Conservation (phyloP, 2,113 vertebrate genomes). For the Hippocampus abdominalis region DNA sequence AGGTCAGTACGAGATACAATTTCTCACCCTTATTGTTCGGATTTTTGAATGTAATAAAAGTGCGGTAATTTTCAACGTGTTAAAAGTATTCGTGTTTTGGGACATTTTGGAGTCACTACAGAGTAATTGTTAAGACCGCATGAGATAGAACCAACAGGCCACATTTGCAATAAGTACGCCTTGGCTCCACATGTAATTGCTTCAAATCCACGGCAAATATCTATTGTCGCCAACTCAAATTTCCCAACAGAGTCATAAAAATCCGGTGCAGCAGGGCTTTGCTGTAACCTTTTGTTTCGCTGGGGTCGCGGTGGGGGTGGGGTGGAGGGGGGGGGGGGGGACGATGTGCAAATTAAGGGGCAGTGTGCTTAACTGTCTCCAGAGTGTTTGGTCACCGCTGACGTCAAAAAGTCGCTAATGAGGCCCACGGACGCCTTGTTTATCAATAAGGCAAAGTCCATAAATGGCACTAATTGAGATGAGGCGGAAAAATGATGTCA, state of each 20-base stretch:
- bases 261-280: conserved; percentile 41
- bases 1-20: conserved; percentile 54
- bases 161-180: conserved; percentile 19
- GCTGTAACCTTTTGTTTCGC: conserved; percentile 29
- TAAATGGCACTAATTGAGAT: conserved; percentile 9
- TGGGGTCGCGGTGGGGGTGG: not conserved
- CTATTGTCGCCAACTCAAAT: conserved; percentile 45
- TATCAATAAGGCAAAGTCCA: conserved; percentile 14
- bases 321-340: not conserved
- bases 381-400: conserved; percentile 28
- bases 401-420: conserved; percentile 20
- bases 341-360: not conserved
- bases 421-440: conserved; percentile 17
- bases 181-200: conserved; percentile 41
- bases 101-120: not conserved
- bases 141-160: conserved; percentile 15
- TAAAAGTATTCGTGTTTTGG: not conserved
- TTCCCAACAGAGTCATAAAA: conserved; percentile 57
- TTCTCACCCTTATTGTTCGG: not conserved
- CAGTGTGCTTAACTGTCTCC: conserved; percentile 6
- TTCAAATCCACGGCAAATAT: conserved; percentile 30
- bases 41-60: not conserved
- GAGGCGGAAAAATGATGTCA: conserved; percentile 4
- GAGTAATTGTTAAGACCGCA: not conserved
- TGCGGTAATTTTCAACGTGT: not conserved